Evolutionary conservation across 2,888 invertebrate genomes (phyloP), one percentile per base, ranked within the genome.

Genomic region (Mesopsocus fuscifrons): DNA sequence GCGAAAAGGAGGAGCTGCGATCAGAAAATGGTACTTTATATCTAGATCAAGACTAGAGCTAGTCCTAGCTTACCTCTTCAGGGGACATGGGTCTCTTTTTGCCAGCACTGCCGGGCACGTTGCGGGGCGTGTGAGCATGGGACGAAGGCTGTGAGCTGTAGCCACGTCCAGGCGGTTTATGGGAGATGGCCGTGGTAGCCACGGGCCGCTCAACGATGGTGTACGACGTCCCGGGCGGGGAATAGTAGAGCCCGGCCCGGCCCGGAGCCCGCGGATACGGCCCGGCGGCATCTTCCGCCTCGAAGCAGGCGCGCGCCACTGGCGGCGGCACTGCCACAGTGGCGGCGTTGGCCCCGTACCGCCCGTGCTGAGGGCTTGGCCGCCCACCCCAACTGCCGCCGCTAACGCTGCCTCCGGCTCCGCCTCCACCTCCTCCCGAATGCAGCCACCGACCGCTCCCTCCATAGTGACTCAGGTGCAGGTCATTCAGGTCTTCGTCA

Each of bases 191-290:
- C 57, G 60, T 56, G 40, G 74, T 75, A 52, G 75, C 76, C 49
- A 76, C 75, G 48, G 77, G 77, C 49, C 83, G 68, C 64, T 85
- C 85, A 55, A 85, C 77, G 60, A 85, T 85, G 56, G 85, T 85
- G 63, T 85, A 85, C 45, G 82, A 83, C 50, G 85, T 85, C 48
- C 85, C 85, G 21, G 85, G 85, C 45, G 85, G 85, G 49, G 84
- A 85, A 62, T 84, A 85, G 63, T 85, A 85, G 26, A 53, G 45
- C 22, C 53, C 54, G 11, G 49, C 47, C 35, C 52, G 42, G 41
- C n/a, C 46, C 68, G 52, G 76, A 64, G 55, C 55, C 20, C 65
- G 64, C 49, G 64, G 53, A 43, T 44, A 43, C 18, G 45, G 48
- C 3, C 57, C 54, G 45, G 59, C 59, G 42, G 59, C 55, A 48